Percentiles rank a stretch among this genome's conserved stretches.
phyloP scores from a whole-genome alignment of 2,113 vertebrate genomes.

The Burhinus oedicnemus region DNA sequence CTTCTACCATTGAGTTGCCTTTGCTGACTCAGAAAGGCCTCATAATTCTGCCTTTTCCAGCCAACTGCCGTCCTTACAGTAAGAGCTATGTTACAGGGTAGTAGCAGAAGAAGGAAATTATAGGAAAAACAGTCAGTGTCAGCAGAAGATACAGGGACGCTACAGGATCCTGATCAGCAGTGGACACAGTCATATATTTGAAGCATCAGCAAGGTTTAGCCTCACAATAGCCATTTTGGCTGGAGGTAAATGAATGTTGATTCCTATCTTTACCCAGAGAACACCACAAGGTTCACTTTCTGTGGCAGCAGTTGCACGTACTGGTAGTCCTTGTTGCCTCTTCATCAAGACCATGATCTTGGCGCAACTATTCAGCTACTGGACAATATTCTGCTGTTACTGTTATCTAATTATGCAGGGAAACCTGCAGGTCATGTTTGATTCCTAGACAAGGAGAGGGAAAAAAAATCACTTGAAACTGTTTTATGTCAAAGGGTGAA shows the following conservation, averaged over 20 bases:
- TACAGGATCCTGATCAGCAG: neutral
- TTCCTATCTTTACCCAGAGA: neutral
- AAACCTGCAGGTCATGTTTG: slow-evolving; percentile 1
- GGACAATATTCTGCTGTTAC: neutral
- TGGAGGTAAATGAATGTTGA: neutral
- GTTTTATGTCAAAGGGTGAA: slow-evolving; percentile 32
- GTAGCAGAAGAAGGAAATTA: neutral
- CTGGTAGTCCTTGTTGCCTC: neutral
- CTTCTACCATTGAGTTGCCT: neutral
- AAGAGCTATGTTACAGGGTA: neutral
- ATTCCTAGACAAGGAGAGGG: neutral
- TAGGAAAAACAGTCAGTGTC: neutral
- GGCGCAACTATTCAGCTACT: neutral
- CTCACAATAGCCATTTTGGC: neutral
- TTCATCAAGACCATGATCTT: neutral
- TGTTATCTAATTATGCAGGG: neutral
- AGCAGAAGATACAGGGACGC: neutral
- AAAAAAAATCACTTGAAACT: neutral
- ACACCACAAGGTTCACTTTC: neutral
- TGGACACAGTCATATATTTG: neutral
- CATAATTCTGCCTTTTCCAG: neutral
- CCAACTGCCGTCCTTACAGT: neutral
- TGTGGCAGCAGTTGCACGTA: neutral
- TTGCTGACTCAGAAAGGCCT: slow-evolving; percentile 16
- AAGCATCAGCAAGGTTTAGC: neutral